Percentiles rank a stretch among this genome's conserved stretches.
Evolutionary conservation across 2,113 vertebrate species (phyloP).

Genomic region (Cryptotis parvus): DNA sequence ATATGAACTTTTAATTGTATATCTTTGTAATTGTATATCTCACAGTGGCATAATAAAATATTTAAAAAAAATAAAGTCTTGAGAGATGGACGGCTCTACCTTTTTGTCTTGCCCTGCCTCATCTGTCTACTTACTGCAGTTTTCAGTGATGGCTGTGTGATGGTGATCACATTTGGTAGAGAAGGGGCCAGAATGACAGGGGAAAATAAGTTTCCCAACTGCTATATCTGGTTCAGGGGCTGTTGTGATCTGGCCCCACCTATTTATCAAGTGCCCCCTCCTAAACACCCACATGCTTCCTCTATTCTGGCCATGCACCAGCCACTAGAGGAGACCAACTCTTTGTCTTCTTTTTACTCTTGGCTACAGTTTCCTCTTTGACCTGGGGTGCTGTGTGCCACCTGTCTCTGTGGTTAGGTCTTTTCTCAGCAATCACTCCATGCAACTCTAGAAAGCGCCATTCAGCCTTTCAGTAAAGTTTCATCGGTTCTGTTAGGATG

Average conservation of each 20-base stretch:
- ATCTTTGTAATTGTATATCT: too few species aligned
- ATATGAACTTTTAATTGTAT: too few species aligned
- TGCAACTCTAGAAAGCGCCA: too few species aligned
- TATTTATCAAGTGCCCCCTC: not conserved
- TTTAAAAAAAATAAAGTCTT: too few species aligned
- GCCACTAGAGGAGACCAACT: not conserved
- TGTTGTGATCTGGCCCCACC: not conserved
- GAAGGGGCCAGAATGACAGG: not conserved
- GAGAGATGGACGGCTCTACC: not conserved
- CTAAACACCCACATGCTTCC: not conserved
- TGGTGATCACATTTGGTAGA: not conserved
- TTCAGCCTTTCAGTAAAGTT: not conserved
- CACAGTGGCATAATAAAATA: too few species aligned
- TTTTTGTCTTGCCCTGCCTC: not conserved
- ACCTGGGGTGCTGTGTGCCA: too few species aligned
- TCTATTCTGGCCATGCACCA: too few species aligned
- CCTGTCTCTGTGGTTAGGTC: not conserved
- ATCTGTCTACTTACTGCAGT: too few species aligned
- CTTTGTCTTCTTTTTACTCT: fast-evolving
- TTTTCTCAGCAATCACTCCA: not conserved
- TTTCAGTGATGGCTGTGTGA: not conserved
- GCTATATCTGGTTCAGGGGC: not conserved
- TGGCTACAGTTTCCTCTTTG: too few species aligned
- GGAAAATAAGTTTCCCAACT: too few species aligned
- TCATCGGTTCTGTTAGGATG: not conserved